Evolutionary conservation across 2,797 vertebrate species (phyloP).

Genomic region (Hydrophis major): DNA sequence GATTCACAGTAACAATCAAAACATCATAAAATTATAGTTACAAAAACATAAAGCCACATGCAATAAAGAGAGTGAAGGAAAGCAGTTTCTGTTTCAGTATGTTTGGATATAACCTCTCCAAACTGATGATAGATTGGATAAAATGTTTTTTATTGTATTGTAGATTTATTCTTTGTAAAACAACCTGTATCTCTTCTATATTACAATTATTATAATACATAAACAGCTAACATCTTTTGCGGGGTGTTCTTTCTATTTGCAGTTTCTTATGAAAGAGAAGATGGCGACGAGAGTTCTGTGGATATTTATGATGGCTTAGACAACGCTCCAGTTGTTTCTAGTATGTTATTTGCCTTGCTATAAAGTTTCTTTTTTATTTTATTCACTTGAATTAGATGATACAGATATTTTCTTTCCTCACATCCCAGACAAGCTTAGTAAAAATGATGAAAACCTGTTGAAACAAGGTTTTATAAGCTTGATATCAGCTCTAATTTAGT

Average conservation of each 20-base stretch:
- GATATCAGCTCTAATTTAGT: not conserved
- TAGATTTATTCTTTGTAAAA: not conserved
- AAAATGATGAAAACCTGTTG: not conserved
- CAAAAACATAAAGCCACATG: not conserved
- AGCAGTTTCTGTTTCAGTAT: not conserved
- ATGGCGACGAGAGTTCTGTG: conserved; percentile 84
- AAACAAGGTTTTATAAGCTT: not conserved
- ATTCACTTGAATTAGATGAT: not conserved
- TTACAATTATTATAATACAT: accelerated
- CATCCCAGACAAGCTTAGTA: not conserved
- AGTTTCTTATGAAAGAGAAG: conserved; percentile 71
- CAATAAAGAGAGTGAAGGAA: not conserved
- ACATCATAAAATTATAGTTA: not conserved
- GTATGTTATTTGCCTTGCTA: conserved; percentile 67
- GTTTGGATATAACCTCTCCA: not conserved
- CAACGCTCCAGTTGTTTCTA: conserved; percentile 60
- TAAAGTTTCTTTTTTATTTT: not conserved
- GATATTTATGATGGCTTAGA: conserved; percentile 95
- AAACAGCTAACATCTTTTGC: not conserved
- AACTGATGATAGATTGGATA: not conserved
- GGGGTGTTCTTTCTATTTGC: conserved; percentile 40
- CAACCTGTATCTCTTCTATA: not conserved
- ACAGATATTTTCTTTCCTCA: not conserved
- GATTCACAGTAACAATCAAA: not conserved
- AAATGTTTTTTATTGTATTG: not conserved